Conservation (phyloP, 92 coral and sea anemone species). For the Epizoanthus fatuus region DNA sequence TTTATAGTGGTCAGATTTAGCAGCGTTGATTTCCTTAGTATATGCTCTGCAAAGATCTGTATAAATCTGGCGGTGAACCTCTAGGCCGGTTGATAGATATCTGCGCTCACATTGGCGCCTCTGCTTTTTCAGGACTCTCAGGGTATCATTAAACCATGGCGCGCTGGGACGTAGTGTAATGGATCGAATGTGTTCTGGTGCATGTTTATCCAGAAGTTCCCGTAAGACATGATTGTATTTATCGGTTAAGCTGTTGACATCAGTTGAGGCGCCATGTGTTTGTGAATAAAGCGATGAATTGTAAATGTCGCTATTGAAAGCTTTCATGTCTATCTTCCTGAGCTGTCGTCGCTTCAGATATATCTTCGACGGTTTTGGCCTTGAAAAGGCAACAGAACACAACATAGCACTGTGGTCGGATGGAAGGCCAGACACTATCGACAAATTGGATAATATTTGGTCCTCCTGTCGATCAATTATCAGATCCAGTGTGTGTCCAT, state of each 20-base stretch:
- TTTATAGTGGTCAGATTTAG: too few relatives aligned
- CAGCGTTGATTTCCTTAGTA: too few relatives aligned
- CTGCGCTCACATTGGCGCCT: neutral
- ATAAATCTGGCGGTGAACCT: too few relatives aligned
- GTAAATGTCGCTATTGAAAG: neutral
- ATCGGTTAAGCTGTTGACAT: slow-evolving; percentile 8
- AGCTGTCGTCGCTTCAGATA: neutral
- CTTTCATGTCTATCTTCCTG: slow-evolving; percentile 7
- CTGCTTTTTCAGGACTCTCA: neutral
- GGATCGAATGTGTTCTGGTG: neutral
- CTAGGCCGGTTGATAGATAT: neutral
- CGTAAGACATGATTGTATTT: neutral
- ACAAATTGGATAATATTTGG: neutral
- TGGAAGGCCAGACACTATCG: too few relatives aligned
- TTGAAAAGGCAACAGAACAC: too few relatives aligned
- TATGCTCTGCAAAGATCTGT: too few relatives aligned
- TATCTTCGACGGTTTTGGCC: slow-evolving; percentile 1
- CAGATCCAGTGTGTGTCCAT: slow-evolving; percentile 7
- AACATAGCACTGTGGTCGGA: too few relatives aligned
- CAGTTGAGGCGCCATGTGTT: neutral
- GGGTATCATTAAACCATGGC: neutral
- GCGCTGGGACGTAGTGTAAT: neutral
- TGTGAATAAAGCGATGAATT: neutral
- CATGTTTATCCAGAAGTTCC: slow-evolving; percentile 5
- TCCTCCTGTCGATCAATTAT: slow-evolving; percentile 3